Conservation (phyloP, 2,888 invertebrate genomes). For the Parnassius mnemosyne region DNA sequence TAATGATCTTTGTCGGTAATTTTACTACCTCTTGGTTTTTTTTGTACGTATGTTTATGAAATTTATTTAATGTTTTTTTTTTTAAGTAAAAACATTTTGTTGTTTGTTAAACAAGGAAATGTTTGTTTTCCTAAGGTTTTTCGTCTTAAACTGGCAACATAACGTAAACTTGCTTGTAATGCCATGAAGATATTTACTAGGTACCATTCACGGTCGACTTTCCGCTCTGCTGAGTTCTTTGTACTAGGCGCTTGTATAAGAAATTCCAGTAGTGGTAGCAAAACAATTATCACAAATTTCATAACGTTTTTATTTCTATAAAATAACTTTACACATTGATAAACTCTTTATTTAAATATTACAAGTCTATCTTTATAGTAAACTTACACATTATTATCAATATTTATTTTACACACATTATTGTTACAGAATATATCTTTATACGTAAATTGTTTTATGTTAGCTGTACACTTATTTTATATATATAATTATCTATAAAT, state of each 20-base stretch:
- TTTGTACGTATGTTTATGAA: neutral
- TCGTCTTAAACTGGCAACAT: neutral
- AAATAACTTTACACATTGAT: neutral
- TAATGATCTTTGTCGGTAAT: neutral
- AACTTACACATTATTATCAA: neutral
- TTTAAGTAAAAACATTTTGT: no score
- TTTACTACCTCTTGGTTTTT: neutral
- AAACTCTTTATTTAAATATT: neutral
- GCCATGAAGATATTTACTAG: conserved; percentile 2
- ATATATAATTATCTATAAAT: conserved; percentile 3
- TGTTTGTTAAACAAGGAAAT: neutral
- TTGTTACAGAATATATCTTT: conserved; percentile 5
- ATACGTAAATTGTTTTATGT: neutral
- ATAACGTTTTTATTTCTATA: neutral
- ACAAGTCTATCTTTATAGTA: neutral
- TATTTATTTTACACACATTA: neutral
- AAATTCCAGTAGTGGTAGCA: neutral
- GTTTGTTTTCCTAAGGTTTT: neutral
- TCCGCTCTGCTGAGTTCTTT: conserved; percentile 7
- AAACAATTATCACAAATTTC: neutral
- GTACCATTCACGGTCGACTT: conserved; percentile 5
- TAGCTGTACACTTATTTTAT: neutral
- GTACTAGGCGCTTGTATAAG: conserved; percentile 11
- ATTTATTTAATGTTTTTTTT: neutral
- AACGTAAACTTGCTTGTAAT: neutral